Evolutionary conservation across 1,140 invertebrate species (phyloP), one percentile per base, ranked within the genome.

Genomic region (Pseudomyrmex sp.): DNA sequence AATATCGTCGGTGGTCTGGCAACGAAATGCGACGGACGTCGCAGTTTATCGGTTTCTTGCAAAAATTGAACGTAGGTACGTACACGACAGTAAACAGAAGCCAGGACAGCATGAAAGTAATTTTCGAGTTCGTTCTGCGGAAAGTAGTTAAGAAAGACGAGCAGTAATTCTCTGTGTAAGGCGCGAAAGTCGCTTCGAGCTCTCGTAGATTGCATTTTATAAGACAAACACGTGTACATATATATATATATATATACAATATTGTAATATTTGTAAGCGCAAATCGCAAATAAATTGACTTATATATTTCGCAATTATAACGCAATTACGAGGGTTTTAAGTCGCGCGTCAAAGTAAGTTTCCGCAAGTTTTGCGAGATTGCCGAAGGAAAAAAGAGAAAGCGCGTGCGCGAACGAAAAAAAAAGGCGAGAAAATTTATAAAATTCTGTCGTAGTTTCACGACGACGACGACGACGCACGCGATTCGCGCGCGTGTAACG

Each of bases 401-500:
- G 26, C 46, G 63, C 52, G 52, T 50, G 35, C 26, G 10, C 9
- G 54, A 74, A 48, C 8, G 50, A 73, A 4, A 56, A 20, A 20
- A 73, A 20, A 52, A 65, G 44, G 26, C 35, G 23, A 46, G 48
- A 35, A 46, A 73, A 74, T 61, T 61, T 35, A 35, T 35, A 35
- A 74, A 82, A 74, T 74, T 18, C 23, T 10, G n/a, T 54, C 50
- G 48, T 13, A 68, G 44, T 23, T 12, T 48, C 35, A 48, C 48
- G 69, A 54, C 20, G 58, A 61, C 2, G 77, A 59, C 26, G 35
- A 13, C 26, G 52, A 62, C 10, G 20, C 59, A 63, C 73, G 73
- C 72, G 18, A 56, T 23, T 15, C 59, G 46, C n/a, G n/a, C 69
- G 56, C 80, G 20, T 56, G 61, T 74, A 73, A 85, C 85, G 74